These are phyloP conservation scores for Phoxinus dragarum DNA, from an alignment of 2,797 vertebrate species.

Conservation along the genomic window DNA sequence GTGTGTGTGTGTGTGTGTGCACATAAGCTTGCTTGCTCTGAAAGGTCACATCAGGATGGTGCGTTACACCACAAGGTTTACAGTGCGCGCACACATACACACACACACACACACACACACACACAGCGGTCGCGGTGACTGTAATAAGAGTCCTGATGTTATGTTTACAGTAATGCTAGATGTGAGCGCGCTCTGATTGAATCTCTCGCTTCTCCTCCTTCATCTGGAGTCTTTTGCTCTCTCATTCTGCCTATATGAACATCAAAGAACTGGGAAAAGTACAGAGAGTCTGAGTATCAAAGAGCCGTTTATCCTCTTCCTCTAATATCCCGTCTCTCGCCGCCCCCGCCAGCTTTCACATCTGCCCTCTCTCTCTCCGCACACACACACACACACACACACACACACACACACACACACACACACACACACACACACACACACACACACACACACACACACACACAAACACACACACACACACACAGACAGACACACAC, in stretches of 20 bases:
- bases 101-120: background rate
- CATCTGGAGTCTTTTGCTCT: constrained; percentile 46
- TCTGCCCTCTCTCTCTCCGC: background rate
- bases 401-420: constrained; percentile 19
- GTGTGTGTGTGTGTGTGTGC: background rate
- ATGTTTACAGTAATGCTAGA: constrained; percentile 55
- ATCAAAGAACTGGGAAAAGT: constrained; percentile 67
- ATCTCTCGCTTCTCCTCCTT: constrained; percentile 59
- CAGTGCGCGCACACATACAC: background rate
- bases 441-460: constrained; percentile 12
- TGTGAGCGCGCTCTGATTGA: constrained; percentile 60
- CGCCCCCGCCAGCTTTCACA: constrained; percentile 18
- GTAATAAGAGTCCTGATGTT: constrained; percentile 40
- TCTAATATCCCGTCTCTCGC: constrained; percentile 11
- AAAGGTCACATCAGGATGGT: constrained; percentile 24
- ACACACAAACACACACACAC: constrained; percentile 40
- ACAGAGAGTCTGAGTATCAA: constrained; percentile 65
- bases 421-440: constrained; percentile 39
- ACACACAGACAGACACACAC: no score
- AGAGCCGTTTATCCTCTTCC: constrained; percentile 51
- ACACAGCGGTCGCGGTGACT: background rate
- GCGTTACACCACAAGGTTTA: background rate
- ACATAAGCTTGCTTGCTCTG: background rate
- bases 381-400: constrained; percentile 29
- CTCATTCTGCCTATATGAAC: constrained; percentile 66